phyloP scores from a whole-genome alignment of 2,888 invertebrate species.

The Anorthoa munda region DNA sequence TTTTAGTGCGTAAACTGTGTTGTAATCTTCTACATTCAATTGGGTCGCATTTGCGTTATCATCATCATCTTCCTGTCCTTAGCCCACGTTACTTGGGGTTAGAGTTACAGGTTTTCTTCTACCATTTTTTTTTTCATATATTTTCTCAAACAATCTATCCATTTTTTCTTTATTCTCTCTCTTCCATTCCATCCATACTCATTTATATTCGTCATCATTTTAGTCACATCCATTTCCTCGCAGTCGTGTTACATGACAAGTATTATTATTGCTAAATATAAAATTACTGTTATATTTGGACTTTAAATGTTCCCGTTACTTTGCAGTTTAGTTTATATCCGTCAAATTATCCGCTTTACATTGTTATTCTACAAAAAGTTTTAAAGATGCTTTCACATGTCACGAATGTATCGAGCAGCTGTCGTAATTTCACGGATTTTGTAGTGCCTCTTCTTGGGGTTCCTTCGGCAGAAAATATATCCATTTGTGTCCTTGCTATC shows the following conservation, averaged over 20 bases:
- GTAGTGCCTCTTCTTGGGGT: slow-evolving; percentile 63
- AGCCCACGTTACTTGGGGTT: too few relatives aligned
- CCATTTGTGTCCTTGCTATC: slow-evolving; percentile 8
- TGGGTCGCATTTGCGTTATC: slow-evolving; percentile 2
- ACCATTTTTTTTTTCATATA: neutral
- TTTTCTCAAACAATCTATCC: too few relatives aligned
- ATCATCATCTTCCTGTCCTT: too few relatives aligned
- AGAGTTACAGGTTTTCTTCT: too few relatives aligned
- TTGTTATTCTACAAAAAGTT: slow-evolving; percentile 60
- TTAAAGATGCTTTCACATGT: slow-evolving; percentile 63
- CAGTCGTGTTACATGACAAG: too few relatives aligned
- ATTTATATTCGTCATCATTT: too few relatives aligned
- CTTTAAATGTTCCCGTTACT: slow-evolving; percentile 39
- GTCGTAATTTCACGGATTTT: slow-evolving; percentile 78
- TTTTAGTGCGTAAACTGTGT: slow-evolving; percentile 15
- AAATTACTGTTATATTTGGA: slow-evolving; percentile 17
- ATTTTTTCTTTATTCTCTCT: too few relatives aligned
- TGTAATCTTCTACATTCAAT: slow-evolving; percentile 26
- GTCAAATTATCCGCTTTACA: slow-evolving; percentile 70
- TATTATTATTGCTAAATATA: slow-evolving; percentile 4
- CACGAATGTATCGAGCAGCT: slow-evolving; percentile 75
- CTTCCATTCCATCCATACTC: too few relatives aligned
- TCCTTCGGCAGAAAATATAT: slow-evolving; percentile 37
- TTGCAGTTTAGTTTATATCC: slow-evolving; percentile 54
- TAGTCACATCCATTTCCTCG: too few relatives aligned